These are phyloP conservation scores for Habrosyne pyritoides DNA, from an alignment of 2,888 invertebrate species.

Conservation along the genomic window DNA sequence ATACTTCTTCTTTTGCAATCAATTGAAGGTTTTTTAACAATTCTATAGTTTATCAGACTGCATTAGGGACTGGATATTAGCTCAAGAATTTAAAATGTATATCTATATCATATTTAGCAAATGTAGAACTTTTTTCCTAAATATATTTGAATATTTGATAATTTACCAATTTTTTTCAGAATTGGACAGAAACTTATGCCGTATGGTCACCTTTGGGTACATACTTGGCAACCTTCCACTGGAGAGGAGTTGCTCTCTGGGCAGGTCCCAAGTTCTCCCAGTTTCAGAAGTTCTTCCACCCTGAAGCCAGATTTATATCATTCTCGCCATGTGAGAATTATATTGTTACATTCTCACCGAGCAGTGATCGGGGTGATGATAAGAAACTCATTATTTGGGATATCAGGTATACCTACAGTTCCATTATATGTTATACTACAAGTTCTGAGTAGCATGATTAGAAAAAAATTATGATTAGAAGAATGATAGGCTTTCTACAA, in stretches of 20 bases:
- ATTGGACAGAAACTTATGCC: conserved; percentile 98
- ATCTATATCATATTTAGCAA: too few relatives aligned
- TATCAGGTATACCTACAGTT: conserved; percentile 84
- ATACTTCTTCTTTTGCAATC: too few relatives aligned
- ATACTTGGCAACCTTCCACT: conserved; percentile 97
- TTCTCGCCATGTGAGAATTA: conserved; percentile 99
- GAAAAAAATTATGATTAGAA: too few relatives aligned
- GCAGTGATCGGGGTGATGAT: conserved; percentile 87
- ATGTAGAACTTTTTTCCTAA: too few relatives aligned
- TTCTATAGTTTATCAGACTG: too few relatives aligned
- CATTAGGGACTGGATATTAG: too few relatives aligned
- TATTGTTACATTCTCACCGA: conserved; percentile 96
- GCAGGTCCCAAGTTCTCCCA: conserved; percentile 97
- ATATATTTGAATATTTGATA: conserved; percentile 3
- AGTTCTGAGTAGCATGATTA: too few relatives aligned
- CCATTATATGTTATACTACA: too few relatives aligned
- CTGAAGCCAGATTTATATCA: conserved; percentile 96
- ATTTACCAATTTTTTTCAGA: conserved; percentile 75
- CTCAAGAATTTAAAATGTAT: too few relatives aligned
- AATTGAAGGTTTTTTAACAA: too few relatives aligned
- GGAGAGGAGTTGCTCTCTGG: conserved; percentile 98
- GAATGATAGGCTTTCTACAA: too few relatives aligned
- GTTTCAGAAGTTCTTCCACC: conserved; percentile 95
- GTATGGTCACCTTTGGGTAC: conserved; percentile 99
- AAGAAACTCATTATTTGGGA: conserved; percentile 98